Evolutionary conservation across 2,113 vertebrate species (phyloP).

Genomic region (Ondatra zibethicus): DNA sequence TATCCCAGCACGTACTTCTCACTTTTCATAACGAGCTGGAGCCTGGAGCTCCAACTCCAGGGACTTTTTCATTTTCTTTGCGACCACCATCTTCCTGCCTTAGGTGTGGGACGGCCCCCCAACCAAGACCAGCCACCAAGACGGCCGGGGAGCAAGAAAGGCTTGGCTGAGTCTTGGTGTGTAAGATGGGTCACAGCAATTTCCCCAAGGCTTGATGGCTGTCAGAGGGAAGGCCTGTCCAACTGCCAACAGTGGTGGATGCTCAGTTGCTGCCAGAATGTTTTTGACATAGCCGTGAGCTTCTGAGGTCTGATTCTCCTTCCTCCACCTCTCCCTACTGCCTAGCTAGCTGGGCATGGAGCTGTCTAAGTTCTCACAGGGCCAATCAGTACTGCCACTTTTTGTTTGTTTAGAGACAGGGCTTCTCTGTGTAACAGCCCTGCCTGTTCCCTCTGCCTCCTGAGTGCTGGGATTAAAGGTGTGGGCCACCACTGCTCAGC

Average conservation of each 20-base stretch:
- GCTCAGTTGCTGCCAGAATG: neutral
- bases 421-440: neutral
- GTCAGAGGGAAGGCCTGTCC: neutral
- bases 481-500: neutral
- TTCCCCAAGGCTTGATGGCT: neutral
- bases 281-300: neutral
- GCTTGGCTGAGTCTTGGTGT: neutral
- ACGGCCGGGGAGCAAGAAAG: too few species aligned
- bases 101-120: too few species aligned
- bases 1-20: too few species aligned
- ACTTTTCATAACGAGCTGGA: too few species aligned
- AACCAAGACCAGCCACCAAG: too few species aligned
- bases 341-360: neutral
- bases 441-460: neutral
- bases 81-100: too few species aligned
- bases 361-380: neutral
- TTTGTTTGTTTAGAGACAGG: neutral
- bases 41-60: too few species aligned
- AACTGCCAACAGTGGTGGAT: accelerated
- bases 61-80: too few species aligned
- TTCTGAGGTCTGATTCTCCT: neutral
- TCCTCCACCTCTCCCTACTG: neutral
- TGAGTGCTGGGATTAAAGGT: neutral
- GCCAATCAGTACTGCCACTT: neutral
- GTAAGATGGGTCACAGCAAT: neutral